Evolutionary conservation across 1,140 invertebrate species (phyloP).

Genomic region (Bicyclus anynana): DNA sequence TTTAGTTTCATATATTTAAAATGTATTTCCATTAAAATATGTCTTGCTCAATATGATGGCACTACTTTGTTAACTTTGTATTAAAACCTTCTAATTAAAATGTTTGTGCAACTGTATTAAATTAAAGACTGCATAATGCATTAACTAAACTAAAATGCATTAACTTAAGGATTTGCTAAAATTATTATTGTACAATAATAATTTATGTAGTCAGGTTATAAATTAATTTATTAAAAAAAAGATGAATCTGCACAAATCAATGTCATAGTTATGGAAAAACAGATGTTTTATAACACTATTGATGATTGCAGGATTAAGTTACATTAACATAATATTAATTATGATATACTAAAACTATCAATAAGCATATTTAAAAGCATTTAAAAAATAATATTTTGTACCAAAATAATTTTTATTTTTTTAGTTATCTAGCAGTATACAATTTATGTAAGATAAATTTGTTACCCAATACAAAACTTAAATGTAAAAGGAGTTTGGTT

Average conservation of each 20-base stretch:
- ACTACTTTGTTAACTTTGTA: no score
- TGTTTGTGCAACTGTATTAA: no score
- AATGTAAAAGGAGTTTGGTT: background rate
- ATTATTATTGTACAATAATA: background rate
- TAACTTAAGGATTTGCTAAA: no score
- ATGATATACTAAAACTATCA: background rate
- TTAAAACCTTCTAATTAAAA: no score
- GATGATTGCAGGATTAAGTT: background rate
- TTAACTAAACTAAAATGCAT: no score
- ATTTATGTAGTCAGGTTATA: background rate
- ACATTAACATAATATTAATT: background rate
- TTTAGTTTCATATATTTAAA: no score
- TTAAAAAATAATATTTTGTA: slow-evolving; percentile 11
- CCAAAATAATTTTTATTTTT: slow-evolving; percentile 7
- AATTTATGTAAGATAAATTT: background rate
- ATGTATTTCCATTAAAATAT: no score
- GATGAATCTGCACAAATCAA: background rate
- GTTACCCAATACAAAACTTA: background rate
- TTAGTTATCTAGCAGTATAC: background rate
- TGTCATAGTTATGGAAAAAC: background rate
- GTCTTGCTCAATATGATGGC: no score
- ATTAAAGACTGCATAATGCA: background rate
- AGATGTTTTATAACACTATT: background rate
- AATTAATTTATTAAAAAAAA: background rate
- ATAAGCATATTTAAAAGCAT: background rate